A percentile compares a stretch with the other conserved stretches of the same genome.
Evolutionary conservation across 1,140 invertebrate species (phyloP).

Genomic region (Bradynema listronoti): DNA sequence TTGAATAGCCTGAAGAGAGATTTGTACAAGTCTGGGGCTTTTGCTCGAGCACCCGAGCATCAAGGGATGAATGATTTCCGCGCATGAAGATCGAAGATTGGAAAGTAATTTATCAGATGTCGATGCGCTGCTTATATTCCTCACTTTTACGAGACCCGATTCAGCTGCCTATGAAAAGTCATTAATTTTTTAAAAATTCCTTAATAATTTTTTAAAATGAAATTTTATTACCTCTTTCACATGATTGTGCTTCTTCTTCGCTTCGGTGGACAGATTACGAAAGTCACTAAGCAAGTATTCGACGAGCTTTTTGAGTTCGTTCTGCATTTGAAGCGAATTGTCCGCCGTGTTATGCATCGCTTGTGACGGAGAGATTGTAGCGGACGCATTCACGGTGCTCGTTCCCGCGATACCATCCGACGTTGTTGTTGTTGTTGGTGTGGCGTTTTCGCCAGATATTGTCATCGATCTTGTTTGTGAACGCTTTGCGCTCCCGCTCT

Average conservation of each 20-base stretch:
- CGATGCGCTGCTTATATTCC: constrained; percentile 72
- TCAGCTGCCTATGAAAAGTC: constrained; percentile 75
- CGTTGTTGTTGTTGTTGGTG: no score
- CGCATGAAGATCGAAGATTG: constrained; percentile 61
- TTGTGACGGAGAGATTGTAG: no score
- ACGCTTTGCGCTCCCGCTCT: no score
- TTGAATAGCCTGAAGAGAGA: constrained; percentile 79
- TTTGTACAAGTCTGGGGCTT: constrained; percentile 87
- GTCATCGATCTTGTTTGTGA: no score
- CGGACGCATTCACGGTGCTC: no score
- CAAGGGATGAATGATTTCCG: constrained; percentile 85
- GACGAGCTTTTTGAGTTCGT: constrained; percentile 36
- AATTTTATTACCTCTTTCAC: constrained; percentile 78
- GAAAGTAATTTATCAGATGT: constrained; percentile 65
- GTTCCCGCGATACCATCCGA: no score
- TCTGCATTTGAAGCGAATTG: no score
- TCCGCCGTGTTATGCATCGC: no score
- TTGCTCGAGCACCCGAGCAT: constrained; percentile 96
- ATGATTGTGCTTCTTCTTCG: constrained; percentile 91
- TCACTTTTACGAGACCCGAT: constrained; percentile 80
- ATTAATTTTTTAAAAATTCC: constrained; percentile 25
- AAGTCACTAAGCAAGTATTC: constrained; percentile 77
- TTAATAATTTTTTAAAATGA: constrained; percentile 11
- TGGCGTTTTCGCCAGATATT: no score
- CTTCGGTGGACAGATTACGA: constrained; percentile 79